Percentiles rank a stretch among this genome's conserved stretches.
Conservation (phyloP, 2,888 invertebrate genomes). For the Stenichneumon culpator region DNA sequence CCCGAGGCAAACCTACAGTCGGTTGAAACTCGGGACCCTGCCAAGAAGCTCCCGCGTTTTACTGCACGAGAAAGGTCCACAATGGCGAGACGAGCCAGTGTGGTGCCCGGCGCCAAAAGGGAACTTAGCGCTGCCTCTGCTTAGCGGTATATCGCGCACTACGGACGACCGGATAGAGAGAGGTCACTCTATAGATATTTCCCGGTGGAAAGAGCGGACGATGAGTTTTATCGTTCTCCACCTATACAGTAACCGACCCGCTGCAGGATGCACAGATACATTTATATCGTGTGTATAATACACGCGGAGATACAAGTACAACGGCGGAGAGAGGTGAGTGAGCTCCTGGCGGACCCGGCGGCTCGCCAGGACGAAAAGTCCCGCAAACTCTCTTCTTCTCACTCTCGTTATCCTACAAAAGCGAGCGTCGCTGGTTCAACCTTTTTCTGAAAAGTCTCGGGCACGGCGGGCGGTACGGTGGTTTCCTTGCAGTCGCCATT, state of each 20-base stretch:
- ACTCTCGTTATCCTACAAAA: constrained; percentile 1
- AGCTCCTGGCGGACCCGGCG: constrained; percentile 20
- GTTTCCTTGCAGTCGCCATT: constrained; percentile 73
- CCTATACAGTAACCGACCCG: background rate
- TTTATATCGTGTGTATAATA: constrained; percentile 26
- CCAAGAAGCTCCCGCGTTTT: constrained; percentile 45
- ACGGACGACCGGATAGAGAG: constrained; percentile 1
- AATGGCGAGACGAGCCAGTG: constrained; percentile 29
- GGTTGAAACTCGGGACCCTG: constrained; percentile 37
- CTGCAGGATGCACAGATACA: constrained; percentile 13
- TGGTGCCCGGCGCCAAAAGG: constrained; percentile 37
- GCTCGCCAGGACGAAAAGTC: constrained; percentile 40
- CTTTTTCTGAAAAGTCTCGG: constrained; percentile 36
- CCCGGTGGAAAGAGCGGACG: constrained; percentile 16
- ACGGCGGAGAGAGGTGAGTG: constrained; percentile 27
- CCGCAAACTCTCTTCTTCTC: constrained; percentile 28
- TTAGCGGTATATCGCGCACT: constrained; percentile 10
- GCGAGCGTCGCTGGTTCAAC: constrained; percentile 24
- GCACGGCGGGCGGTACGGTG: constrained; percentile 48
- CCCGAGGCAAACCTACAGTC: background rate
- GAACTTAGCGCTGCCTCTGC: constrained; percentile 43
- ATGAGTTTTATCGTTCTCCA: constrained; percentile 41
- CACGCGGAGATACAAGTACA: constrained; percentile 1
- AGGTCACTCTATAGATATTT: constrained; percentile 27
- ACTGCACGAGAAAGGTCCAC: constrained; percentile 14